These are phyloP conservation scores for Pterobdella sp. DNA, from an alignment of 2,888 invertebrate genomes.

Conservation along the genomic window DNA sequence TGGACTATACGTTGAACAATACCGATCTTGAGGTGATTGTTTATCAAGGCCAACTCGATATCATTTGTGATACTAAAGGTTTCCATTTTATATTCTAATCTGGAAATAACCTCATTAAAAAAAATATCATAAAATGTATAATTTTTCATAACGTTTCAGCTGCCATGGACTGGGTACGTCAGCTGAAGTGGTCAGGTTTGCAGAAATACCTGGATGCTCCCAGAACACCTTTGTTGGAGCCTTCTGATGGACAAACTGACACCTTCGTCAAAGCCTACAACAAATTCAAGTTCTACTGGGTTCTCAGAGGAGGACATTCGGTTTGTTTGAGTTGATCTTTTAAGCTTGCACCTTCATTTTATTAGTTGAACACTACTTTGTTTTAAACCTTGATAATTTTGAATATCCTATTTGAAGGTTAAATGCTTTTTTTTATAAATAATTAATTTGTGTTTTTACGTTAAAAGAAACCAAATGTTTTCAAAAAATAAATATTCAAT, in stretches of 20 bases:
- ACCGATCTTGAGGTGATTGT: conserved; percentile 36
- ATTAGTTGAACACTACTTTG: not conserved
- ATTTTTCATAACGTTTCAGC: conserved; percentile 22
- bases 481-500: too few species aligned
- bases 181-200: conserved; percentile 32
- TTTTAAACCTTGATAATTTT: not conserved
- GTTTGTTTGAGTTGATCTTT: conserved; percentile 28
- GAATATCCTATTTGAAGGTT: not conserved
- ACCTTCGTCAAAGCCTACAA: conserved; percentile 37
- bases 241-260: conserved; percentile 35
- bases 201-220: conserved; percentile 27
- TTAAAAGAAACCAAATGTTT: not conserved
- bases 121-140: not conserved
- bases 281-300: conserved; percentile 39
- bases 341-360: not conserved
- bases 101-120: not conserved
- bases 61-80: conserved; percentile 39
- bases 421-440: not conserved
- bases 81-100: not conserved
- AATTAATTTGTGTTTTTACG: not conserved
- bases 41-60: conserved; percentile 39
- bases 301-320: conserved; percentile 36
- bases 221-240: conserved; percentile 22
- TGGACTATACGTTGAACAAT: conserved; percentile 35
- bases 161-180: conserved; percentile 34